A percentile compares a stretch with the other conserved stretches of the same genome.
Conservation (phyloP, 2,797 vertebrate species). For the Chromobotia macracanthus region DNA sequence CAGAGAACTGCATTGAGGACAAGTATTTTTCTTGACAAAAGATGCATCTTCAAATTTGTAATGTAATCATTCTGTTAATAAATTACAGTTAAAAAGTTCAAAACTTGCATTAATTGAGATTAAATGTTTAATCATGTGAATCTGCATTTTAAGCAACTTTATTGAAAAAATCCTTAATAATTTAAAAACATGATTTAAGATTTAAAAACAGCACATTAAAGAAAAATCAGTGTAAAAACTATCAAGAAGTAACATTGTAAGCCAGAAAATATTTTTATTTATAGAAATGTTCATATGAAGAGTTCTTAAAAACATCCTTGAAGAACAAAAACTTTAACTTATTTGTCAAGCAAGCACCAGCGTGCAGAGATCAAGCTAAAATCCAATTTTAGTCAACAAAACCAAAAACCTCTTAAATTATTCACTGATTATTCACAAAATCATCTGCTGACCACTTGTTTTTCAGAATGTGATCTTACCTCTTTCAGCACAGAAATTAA, state of each 20-base stretch:
- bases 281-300: slow-evolving; percentile 50
- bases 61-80: background rate
- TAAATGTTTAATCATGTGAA: background rate
- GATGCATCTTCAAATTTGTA: too few species aligned
- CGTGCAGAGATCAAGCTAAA: slow-evolving; percentile 73
- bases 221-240: slow-evolving; percentile 36
- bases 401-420: background rate
- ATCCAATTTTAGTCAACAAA: slow-evolving; percentile 54
- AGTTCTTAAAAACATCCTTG: slow-evolving; percentile 56
- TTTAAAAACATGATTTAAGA: slow-evolving; percentile 57
- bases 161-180: background rate
- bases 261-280: slow-evolving; percentile 64
- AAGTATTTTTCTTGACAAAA: background rate
- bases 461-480: background rate
- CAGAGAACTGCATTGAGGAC: too few species aligned
- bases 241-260: slow-evolving; percentile 49
- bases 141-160: background rate
- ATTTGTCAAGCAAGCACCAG: slow-evolving; percentile 72
- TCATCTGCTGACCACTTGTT: background rate
- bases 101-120: background rate
- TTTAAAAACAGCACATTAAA: slow-evolving; percentile 61
- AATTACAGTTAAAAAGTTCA: background rate
- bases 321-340: slow-evolving; percentile 58
- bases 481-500: slow-evolving; percentile 7
- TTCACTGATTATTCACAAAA: slow-evolving; percentile 16